phyloP scores from a whole-genome alignment of 2,797 vertebrate genomes.

The Forpus xanthops region DNA sequence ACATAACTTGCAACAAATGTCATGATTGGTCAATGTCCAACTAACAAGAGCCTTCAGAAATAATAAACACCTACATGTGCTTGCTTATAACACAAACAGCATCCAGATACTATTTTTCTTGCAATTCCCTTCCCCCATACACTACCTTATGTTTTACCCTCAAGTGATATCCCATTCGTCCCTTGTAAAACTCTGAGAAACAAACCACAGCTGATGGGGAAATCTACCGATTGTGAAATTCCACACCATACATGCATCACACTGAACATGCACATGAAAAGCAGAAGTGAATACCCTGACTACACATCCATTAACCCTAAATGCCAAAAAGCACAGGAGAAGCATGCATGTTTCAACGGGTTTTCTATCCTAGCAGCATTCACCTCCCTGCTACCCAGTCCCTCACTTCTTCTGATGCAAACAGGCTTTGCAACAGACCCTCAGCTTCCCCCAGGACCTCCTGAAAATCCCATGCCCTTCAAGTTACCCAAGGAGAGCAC shows the following conservation, averaged over 20 bases:
- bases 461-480: background rate
- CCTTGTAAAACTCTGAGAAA: constrained; percentile 7
- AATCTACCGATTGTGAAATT: background rate
- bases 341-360: background rate
- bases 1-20: constrained; percentile 40
- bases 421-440: background rate
- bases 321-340: background rate
- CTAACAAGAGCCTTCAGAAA: constrained; percentile 36
- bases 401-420: background rate
- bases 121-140: background rate
- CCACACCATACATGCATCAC: background rate
- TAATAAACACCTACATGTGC: background rate
- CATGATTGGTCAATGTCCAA: background rate
- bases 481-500: background rate
- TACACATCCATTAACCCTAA: background rate
- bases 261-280: background rate
- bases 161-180: background rate
- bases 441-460: background rate
- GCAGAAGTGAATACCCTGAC: constrained; percentile 9
- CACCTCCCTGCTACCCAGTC: background rate
- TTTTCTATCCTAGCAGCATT: background rate
- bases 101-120: constrained; percentile 33
- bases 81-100: background rate
- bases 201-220: background rate
- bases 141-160: background rate